These are phyloP conservation scores for Lepisosteus osseus DNA, from an alignment of 2,113 vertebrate genomes.

Conservation along the genomic window DNA sequence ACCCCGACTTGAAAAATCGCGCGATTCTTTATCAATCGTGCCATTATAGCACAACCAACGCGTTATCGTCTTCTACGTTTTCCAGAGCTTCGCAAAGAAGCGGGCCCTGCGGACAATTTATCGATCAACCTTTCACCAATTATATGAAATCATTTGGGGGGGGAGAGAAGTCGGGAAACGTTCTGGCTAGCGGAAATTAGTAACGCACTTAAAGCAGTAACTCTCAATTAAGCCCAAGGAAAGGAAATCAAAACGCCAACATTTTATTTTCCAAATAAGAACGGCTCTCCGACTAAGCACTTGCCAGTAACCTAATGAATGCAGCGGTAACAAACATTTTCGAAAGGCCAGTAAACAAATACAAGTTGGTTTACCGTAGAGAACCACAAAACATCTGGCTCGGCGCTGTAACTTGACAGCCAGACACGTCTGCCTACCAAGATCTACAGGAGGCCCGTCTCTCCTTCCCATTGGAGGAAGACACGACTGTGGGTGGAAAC, in stretches of 20 bases:
- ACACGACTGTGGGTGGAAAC: constrained; percentile 39
- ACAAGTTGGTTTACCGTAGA: constrained; percentile 70
- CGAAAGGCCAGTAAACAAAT: constrained; percentile 74
- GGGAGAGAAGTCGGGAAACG: no score
- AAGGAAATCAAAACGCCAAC: not conserved
- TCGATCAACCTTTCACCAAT: no score
- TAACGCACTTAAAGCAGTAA: no score
- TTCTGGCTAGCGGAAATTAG: no score
- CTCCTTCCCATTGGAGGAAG: constrained; percentile 47
- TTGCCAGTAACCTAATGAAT: constrained; percentile 62
- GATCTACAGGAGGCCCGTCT: constrained; percentile 52
- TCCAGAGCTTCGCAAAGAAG: no score
- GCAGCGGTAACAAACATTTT: constrained; percentile 74
- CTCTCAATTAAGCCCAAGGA: no score
- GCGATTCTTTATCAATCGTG: no score
- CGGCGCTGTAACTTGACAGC: constrained; percentile 64
- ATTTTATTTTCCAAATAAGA: not conserved
- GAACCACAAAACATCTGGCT: constrained; percentile 76
- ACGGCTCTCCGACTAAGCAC: constrained; percentile 16
- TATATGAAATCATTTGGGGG: no score
- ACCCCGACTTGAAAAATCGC: no score
- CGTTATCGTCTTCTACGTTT: no score
- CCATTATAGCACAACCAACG: no score
- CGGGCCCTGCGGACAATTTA: no score
- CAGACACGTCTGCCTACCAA: constrained; percentile 70